Base-by-base conservation (phyloP, 2,888 invertebrate species). In the Steromphala cineraria region DNA sequence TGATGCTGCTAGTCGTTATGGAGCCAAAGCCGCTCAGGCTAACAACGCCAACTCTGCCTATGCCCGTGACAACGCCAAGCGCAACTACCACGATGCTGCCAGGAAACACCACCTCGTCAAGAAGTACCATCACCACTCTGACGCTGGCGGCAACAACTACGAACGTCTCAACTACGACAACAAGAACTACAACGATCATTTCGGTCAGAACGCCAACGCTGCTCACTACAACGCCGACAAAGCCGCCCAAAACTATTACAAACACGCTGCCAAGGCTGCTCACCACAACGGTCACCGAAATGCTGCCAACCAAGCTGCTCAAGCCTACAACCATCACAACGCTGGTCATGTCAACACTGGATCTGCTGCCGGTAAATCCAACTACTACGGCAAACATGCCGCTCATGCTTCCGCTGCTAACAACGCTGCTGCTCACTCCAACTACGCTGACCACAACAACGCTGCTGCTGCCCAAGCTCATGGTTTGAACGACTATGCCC, bases 101-200 rank as follows among this genome's bases (percentile, higher is more conserved):
- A 53, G 40, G 13, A 76, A 76, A n/a, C 76, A 76, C 53, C 53
- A 76, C n/a, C 53, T 76, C 24, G 53, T 53, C 36, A 76, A 76
- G 76, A 76, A 76, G 55, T 76, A 55, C 55, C 76, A 76, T 21
- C 76, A 76, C 76, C 55, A 24, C 28, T 31, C 21, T 36, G 36
- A 76, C 76, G 55, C 55, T 55, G 76, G 76, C 31, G 76, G 76
- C 21, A 76, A 55, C 76, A 76, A 76, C 55, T 76, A 76, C 76
- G 76, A 76, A 55, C 53, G 55, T 19, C 53, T 55, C 53, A 53
- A 53, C 36, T 76, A 55, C 55, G 55, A 76, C 55, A 76, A 31
- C 31, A 76, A 55, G 36, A 40, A 76, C 24, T 76, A 76, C 76
- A 76, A 76, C 24, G 76, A 76, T 55, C 19, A 36, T 17, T 76